phyloP scores from a whole-genome alignment of 2,888 invertebrate species.

The Euspilapteryx auroguttella region DNA sequence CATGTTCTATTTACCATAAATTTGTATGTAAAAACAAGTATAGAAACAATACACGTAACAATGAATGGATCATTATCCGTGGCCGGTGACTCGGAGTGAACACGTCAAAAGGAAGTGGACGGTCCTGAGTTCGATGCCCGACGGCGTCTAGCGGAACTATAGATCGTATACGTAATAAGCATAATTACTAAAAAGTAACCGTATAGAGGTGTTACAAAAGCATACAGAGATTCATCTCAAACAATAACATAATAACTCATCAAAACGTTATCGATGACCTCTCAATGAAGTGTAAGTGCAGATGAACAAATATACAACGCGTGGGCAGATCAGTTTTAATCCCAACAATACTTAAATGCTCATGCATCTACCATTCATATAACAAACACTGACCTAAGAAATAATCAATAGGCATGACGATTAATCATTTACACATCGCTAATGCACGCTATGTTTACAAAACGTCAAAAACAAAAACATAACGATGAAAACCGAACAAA shows the following conservation, averaged over 20 bases:
- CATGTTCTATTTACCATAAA: too few relatives aligned
- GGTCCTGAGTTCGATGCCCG: constrained; percentile 35
- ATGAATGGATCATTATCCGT: constrained; percentile 19
- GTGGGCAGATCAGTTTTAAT: too few relatives aligned
- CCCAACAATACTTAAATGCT: background rate
- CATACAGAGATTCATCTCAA: too few relatives aligned
- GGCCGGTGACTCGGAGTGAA: constrained; percentile 8
- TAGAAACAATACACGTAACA: too few relatives aligned
- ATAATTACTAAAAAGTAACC: background rate
- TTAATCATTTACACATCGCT: constrained; percentile 28
- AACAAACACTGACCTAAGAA: constrained; percentile 14
- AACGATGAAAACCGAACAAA: constrained; percentile 1
- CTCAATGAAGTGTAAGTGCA: too few relatives aligned
- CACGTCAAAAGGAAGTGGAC: constrained; percentile 17
- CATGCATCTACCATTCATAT: constrained; percentile 17
- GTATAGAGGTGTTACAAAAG: too few relatives aligned
- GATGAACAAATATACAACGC: too few relatives aligned
- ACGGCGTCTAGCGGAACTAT: constrained; percentile 20
- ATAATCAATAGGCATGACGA: constrained; percentile 18
- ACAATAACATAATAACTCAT: too few relatives aligned
- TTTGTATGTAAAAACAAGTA: too few relatives aligned
- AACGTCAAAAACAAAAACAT: constrained; percentile 16
- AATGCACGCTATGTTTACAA: constrained; percentile 39
- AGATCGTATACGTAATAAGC: constrained; percentile 13
- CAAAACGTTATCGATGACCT: too few relatives aligned